Conservation (phyloP, 2,113 vertebrate genomes). For the Casuarius casuarius region DNA sequence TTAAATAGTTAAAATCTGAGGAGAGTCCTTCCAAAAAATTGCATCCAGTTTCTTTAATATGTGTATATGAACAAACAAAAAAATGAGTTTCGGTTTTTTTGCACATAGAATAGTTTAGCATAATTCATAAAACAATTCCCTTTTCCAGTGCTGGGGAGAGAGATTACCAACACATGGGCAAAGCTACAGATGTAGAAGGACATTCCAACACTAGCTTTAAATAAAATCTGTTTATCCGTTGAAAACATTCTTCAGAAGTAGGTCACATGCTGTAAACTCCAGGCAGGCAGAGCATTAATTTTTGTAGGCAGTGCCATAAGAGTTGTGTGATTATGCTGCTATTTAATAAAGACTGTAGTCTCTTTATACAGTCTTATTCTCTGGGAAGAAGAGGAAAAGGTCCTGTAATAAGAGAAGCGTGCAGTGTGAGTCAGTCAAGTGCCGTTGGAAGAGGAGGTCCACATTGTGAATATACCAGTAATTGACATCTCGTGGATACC, state of each 20-base stretch:
- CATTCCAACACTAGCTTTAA: slow-evolving; percentile 40
- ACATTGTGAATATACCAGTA: slow-evolving; percentile 18
- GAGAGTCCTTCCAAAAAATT: not conserved
- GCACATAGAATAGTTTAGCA: not conserved
- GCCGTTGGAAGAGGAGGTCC: not conserved
- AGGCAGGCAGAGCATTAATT: slow-evolving; percentile 25
- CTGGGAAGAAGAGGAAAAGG: not conserved
- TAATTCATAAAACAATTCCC: not conserved
- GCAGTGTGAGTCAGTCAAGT: not conserved
- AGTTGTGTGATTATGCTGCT: slow-evolving; percentile 37
- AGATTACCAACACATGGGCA: not conserved
- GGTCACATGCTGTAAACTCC: slow-evolving; percentile 27
- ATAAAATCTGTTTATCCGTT: slow-evolving; percentile 48
- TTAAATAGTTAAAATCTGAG: not conserved
- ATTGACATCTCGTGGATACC: slow-evolving; percentile 46
- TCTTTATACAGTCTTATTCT: not conserved
- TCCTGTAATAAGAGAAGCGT: not conserved
- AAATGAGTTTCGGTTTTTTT: not conserved
- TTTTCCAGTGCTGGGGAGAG: not conserved
- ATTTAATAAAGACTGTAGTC: slow-evolving; percentile 6
- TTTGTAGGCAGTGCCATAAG: not conserved
- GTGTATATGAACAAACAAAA: not conserved
- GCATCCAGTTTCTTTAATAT: not conserved
- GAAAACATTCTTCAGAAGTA: slow-evolving; percentile 62
- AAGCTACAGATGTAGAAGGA: not conserved